Evolutionary conservation across 2,888 invertebrate genomes (phyloP).

Genomic region (Pterostichus madidus): DNA sequence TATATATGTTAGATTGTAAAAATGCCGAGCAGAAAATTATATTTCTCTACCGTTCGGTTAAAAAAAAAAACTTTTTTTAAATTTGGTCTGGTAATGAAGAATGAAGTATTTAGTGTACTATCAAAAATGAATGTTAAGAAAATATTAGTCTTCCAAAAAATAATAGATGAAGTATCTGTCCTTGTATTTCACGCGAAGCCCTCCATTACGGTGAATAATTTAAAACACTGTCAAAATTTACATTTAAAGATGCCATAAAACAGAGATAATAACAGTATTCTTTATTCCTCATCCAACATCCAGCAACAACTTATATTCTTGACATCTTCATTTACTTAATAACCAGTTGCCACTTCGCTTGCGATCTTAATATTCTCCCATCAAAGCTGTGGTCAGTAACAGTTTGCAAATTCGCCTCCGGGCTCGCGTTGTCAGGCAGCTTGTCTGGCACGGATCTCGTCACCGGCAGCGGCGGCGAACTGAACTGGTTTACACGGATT

Average conservation of each 20-base stretch:
- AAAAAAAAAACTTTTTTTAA: no score
- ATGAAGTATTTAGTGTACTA: no score
- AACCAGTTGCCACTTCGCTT: slow-evolving; percentile 26
- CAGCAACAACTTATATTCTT: slow-evolving; percentile 12
- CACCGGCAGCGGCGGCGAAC: slow-evolving; percentile 4
- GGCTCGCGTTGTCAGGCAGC: slow-evolving; percentile 7
- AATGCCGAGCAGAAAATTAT: no score
- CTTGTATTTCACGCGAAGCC: no score
- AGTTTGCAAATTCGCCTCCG: slow-evolving; percentile 12
- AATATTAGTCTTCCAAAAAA: no score
- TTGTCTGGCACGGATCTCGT: slow-evolving; percentile 23
- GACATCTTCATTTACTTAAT: slow-evolving; percentile 39
- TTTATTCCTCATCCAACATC: background rate
- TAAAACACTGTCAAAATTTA: background rate
- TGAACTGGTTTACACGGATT: slow-evolving; percentile 48
- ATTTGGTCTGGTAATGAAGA: no score
- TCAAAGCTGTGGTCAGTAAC: slow-evolving; percentile 14
- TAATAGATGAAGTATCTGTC: no score
- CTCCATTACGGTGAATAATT: background rate
- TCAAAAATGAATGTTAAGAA: no score
- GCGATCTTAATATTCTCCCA: background rate
- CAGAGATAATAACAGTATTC: slow-evolving; percentile 7
- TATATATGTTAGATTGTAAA: no score
- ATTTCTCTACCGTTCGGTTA: no score
- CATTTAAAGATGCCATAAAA: background rate